Evolutionary conservation across 2,113 vertebrate species (phyloP), one percentile per base, ranked within the genome.

Genomic region (Ahaetulla prasina): DNA sequence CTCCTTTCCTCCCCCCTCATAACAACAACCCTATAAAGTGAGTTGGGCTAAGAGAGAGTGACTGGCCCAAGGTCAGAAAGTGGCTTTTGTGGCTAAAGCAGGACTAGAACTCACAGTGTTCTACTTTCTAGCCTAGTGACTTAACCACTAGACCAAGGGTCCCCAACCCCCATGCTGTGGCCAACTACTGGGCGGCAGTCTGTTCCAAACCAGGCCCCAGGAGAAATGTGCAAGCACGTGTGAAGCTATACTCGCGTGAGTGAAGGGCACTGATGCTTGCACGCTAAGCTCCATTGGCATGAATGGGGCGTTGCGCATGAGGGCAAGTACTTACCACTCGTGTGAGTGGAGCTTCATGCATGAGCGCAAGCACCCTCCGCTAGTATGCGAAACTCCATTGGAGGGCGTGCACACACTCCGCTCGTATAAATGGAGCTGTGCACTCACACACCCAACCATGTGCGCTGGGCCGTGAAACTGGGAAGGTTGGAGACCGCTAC

Each of bases 381-480:
- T 57, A 8, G 8, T 23, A 57, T 57, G 55, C 1, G 0, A 57
- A 57, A 57, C 23, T 57, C 55, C 55, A 55, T 55, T 55, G 54
- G 4, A 54, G 53, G 22, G 5, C 2, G 7, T 55, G 7, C 22
- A 57, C 8, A 57, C 10, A 23, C 23, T 3, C 23, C 8, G 8
- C 8, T 57, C 1, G 3, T 23, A 57, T 9, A 57, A 27, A 57
- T 30, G 60, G 60, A 14, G 30, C 30, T n/a, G 30, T 5, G 60
- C 30, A 7, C 63, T 35, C 14, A 16, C n/a, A 63, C 4, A 12
- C 10, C 12, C 12, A 63, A 11, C 12, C 11, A n/a, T 6, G 30
- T 68, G 12, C 2, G 0, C 30, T 0, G 2, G 12, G 60, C 4
- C 1, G 30, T 0, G 12, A 68, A 68, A 4, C 12, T 35, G 12